Evolutionary conservation across 2,797 vertebrate genomes (phyloP).

Genomic region (Sebastes umbrosus): DNA sequence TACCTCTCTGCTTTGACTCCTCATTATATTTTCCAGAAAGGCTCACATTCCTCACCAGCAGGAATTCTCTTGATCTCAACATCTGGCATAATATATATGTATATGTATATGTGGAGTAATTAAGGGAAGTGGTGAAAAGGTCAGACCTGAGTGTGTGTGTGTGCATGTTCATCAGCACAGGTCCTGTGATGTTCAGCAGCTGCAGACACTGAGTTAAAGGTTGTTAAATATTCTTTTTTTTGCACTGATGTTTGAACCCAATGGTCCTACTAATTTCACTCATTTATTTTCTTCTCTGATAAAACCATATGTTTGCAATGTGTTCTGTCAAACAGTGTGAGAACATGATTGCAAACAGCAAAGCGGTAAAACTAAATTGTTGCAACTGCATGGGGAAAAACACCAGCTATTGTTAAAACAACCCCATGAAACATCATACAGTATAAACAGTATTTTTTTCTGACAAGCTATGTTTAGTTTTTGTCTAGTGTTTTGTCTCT

Average conservation of each 20-base stretch:
- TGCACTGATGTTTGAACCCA: background rate
- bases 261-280: background rate
- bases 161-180: background rate
- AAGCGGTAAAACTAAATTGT: background rate
- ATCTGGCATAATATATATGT: slow-evolving; percentile 65
- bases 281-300: background rate
- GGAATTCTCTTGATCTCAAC: slow-evolving; percentile 74
- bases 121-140: slow-evolving; percentile 69
- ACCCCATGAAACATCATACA: background rate
- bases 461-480: slow-evolving; percentile 34
- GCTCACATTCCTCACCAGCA: slow-evolving; percentile 66
- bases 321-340: background rate
- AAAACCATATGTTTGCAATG: background rate
- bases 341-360: background rate
- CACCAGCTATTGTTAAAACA: slow-evolving; percentile 38
- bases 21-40: slow-evolving; percentile 62
- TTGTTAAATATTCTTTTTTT: slow-evolving; percentile 12
- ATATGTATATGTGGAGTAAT: slow-evolving; percentile 48
- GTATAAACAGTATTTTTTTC: slow-evolving; percentile 21
- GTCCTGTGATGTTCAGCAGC: slow-evolving; percentile 51
- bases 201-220: slow-evolving; percentile 1
- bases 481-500: slow-evolving; percentile 16
- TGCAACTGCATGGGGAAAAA: slow-evolving; percentile 13
- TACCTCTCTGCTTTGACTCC: slow-evolving; percentile 36
- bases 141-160: slow-evolving; percentile 34